A percentile compares a stretch with the other conserved stretches of the same genome.
Conservation (phyloP, 2,113 vertebrate genomes). For the Tylochromis polylepis region DNA sequence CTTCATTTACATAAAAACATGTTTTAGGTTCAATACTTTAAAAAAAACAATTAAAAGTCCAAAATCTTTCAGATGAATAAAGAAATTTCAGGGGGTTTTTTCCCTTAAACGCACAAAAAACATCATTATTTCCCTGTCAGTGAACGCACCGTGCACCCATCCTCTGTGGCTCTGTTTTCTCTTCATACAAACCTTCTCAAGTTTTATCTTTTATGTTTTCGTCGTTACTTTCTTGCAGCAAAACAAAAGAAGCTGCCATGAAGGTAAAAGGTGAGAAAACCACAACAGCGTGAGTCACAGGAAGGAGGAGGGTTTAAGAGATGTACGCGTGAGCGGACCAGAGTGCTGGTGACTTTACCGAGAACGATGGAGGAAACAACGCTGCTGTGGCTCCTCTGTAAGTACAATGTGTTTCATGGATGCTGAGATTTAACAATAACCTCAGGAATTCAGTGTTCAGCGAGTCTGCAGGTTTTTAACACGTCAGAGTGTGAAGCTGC, state of each 20-base stretch:
- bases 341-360: not conserved
- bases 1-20: not conserved
- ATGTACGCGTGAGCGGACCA: accelerated
- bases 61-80: not conserved
- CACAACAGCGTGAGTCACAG: not conserved
- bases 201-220: not conserved
- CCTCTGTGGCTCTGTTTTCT: not conserved
- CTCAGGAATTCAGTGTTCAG: not conserved
- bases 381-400: not conserved
- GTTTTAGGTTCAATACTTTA: not conserved
- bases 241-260: not conserved
- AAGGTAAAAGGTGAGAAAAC: not conserved
- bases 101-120: not conserved
- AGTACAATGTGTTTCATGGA: not conserved
- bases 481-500: not conserved
- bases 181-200: not conserved
- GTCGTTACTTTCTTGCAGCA: not conserved
- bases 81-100: not conserved
- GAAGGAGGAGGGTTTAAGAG: not conserved
- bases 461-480: accelerated
- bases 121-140: not conserved
- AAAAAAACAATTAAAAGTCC: not conserved
- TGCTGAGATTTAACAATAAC: not conserved
- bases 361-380: not conserved
- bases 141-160: not conserved